A percentile compares a stretch with the other conserved stretches of the same genome.
Evolutionary conservation across 2,888 invertebrate genomes (phyloP).

Genomic region (Eupelmus urozonus): DNA sequence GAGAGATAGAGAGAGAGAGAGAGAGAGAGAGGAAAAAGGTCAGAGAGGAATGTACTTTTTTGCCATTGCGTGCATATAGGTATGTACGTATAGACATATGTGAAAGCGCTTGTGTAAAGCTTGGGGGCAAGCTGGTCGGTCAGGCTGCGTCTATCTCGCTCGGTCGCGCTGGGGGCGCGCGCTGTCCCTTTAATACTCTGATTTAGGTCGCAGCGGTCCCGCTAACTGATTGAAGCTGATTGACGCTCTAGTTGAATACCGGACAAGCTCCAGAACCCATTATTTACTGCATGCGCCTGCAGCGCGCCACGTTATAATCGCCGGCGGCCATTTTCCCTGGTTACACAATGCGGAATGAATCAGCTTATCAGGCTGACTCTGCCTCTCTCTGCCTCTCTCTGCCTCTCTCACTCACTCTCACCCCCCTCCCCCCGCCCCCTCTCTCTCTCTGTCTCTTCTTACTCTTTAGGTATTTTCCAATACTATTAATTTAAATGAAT

Average conservation of each 20-base stretch:
- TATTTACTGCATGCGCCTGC: slow-evolving; percentile 71
- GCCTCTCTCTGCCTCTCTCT: not conserved
- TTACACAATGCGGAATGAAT: slow-evolving; percentile 65
- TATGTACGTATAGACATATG: not conserved
- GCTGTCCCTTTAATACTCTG: slow-evolving; percentile 64
- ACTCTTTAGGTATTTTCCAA: too few relatives aligned
- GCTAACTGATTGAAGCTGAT: slow-evolving; percentile 75
- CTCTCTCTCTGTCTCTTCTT: not conserved
- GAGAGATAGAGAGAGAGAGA: not conserved
- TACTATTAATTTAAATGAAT: too few relatives aligned
- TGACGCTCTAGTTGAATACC: slow-evolving; percentile 74
- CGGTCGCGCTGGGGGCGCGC: slow-evolving; percentile 58
- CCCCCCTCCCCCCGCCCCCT: not conserved
- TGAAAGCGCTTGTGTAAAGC: slow-evolving; percentile 11
- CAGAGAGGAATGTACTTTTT: too few relatives aligned
- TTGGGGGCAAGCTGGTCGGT: slow-evolving; percentile 19
- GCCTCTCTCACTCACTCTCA: not conserved
- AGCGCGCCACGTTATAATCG: slow-evolving; percentile 73
- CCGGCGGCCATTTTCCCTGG: slow-evolving; percentile 68
- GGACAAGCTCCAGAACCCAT: slow-evolving; percentile 72
- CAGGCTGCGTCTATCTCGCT: slow-evolving; percentile 48
- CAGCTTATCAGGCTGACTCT: slow-evolving; percentile 65
- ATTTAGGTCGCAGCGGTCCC: slow-evolving; percentile 71
- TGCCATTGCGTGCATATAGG: too few relatives aligned
- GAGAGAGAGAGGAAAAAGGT: not conserved